Conservation (phyloP, 1,140 invertebrate genomes). For the Drosophila rufa region DNA sequence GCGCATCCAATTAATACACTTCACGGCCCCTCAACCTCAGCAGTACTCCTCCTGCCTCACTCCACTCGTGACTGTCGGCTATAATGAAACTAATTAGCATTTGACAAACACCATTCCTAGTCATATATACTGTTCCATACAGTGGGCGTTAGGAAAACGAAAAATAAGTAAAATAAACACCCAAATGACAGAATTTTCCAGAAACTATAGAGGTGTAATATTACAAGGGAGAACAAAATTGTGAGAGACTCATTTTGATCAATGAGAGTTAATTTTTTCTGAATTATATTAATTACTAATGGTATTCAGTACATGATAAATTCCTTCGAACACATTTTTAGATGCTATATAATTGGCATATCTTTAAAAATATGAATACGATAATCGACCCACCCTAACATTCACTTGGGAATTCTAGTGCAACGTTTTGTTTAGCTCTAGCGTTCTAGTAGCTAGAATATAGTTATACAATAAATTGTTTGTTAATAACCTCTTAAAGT, state of each 20-base stretch:
- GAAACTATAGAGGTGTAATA: not conserved
- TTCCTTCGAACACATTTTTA: not conserved
- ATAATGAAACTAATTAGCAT: constrained; percentile 75
- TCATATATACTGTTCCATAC: constrained; percentile 31
- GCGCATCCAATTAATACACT: constrained; percentile 64
- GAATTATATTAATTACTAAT: not conserved
- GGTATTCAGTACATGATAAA: not conserved
- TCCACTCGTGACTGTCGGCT: constrained; percentile 35
- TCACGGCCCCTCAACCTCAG: constrained; percentile 26
- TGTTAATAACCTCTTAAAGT: too few relatives aligned
- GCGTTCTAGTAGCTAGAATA: too few relatives aligned
- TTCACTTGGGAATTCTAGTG: not conserved
- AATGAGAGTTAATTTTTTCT: not conserved
- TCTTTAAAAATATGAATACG: too few relatives aligned
- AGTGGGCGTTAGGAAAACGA: constrained; percentile 7
- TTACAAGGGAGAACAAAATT: not conserved
- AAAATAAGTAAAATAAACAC: not conserved
- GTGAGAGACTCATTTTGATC: not conserved
- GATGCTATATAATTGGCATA: not conserved
- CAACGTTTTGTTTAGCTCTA: not conserved
- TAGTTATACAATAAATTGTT: too few relatives aligned
- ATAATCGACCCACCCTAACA: too few relatives aligned
- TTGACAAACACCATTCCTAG: constrained; percentile 53
- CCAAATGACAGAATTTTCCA: not conserved
- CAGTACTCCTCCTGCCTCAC: constrained; percentile 1